Base-by-base conservation (phyloP, 2,113 vertebrate species). In the Trinectes maculatus region DNA sequence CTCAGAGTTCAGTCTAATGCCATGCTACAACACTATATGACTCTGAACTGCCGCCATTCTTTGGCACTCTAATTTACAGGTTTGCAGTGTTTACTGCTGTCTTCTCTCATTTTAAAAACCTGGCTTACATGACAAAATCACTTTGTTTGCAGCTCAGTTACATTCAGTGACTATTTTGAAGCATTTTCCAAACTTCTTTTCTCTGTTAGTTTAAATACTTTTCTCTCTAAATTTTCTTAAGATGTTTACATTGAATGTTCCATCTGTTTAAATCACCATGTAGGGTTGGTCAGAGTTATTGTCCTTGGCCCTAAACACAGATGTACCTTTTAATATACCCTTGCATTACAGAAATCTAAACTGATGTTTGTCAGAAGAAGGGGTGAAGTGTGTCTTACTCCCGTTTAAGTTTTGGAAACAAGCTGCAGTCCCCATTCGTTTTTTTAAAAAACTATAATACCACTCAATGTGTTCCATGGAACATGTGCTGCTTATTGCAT, bases 401-500 rank as follows among this genome's bases (percentile, higher is more conserved):
- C 33, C 31, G 39, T 71, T 62, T 8, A 37, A 37, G 25, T 58
- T 31, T 51, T 59, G 16, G 48, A 48, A 42, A 24, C 39, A 67
- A 54, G 54, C 19, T n/a, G n/a, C n/a, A n/a, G n/a, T 39, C 21
- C 24, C 1, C 8, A 6, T 49, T 43, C 44, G 47, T 16, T 44
- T 22, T 37, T 51, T 53, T 6, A 19, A 65, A n/a, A 60, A 48
- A 51, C 39, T 52, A 18, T 80, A 80, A 71, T 67, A 47, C 43
- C 60, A n/a, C 65, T 59, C 82, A 37, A 44, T 80, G 65, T 85
- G 63, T 57, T 44, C 74, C 33, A 42, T 59, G 40, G 70, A 61
- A 34, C 70, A 73, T 71, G 55, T 70, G 53, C 67, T 47, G 51
- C 69, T 64, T 75, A 71, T 79, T 84, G 66, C 59, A 71, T 71